Conservation (phyloP, 2,888 invertebrate species). For the Phortica magna region DNA sequence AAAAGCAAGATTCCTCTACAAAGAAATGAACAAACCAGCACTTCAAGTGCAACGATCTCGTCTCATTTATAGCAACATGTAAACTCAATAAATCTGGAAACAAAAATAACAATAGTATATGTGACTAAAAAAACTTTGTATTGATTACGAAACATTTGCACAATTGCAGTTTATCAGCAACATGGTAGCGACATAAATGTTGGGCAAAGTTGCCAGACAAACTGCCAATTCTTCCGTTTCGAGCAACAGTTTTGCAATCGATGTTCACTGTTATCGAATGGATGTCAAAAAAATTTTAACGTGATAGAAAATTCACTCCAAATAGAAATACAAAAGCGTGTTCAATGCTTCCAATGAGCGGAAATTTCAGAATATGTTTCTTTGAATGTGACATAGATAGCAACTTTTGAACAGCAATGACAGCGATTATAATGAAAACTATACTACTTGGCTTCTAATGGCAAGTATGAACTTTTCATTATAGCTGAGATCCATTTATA, state of each 20-base stretch:
- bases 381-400: background rate
- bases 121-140: background rate
- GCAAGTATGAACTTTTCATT: background rate
- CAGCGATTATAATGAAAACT: background rate
- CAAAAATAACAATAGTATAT: background rate
- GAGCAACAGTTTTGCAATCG: background rate
- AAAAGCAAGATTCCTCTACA: background rate
- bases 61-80: background rate
- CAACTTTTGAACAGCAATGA: background rate
- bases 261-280: background rate
- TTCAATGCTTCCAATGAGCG: background rate
- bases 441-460: background rate
- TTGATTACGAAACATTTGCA: background rate
- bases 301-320: background rate
- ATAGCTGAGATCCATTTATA: background rate
- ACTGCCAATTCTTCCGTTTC: constrained; percentile 11
- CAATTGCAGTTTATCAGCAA: background rate
- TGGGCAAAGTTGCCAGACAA: background rate
- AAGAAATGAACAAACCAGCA: background rate
- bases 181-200: background rate
- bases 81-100: background rate
- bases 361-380: background rate
- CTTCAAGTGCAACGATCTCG: background rate
- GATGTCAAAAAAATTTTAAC: background rate
- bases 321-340: background rate